Base-by-base conservation (phyloP, 1,140 invertebrate species). In the Monochamus saltuarius region DNA sequence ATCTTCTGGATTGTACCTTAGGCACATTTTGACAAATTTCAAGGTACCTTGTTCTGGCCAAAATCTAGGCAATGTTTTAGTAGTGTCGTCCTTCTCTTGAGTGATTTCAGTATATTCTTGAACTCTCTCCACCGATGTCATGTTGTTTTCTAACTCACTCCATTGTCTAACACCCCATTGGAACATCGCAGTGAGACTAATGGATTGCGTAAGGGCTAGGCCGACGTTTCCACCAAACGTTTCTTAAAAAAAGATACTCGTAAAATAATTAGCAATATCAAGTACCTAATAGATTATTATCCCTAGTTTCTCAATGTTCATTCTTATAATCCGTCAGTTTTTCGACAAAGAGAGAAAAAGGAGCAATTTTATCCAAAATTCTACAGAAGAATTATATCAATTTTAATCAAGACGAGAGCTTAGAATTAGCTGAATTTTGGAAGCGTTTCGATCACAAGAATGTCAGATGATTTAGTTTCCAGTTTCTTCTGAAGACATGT, bases 121-220 rank as follows among this genome's bases (percentile, higher is more conserved):
- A 0, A 87, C 78, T 50, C 86, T 71, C 64, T 88, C 85, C 8
- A 92, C 89, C 14, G 84, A 90, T 1, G 89, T 93, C 90, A 94
- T 93, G 73, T 93, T 85, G 70, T 89, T 91, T 67, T 90, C 87
- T 4, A 90, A 75, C 70, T 91, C 88, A 0, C 92, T 89, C n/a
- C 89, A 91, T 68, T 95, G 92, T 51, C 92, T 76, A 77, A 94
- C 87, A 4, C 88, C 90, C 86, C 88, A 93, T 71, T 94, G 91
- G 53, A 92, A 87, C 80, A 89, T 86, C 3, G 88, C 87, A 16
- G 87, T 86, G 45, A 94, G 74, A 0, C 84, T 80, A 36, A 92
- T 85, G 3, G 85, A 84, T 68, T 92, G 91, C 0, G 89, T 87
- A 49, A 94, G 86, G 0, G 88, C 87, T 42, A 95, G 66, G n/a